Conservation (phyloP, 2,797 vertebrate genomes). For the Huso huso region DNA sequence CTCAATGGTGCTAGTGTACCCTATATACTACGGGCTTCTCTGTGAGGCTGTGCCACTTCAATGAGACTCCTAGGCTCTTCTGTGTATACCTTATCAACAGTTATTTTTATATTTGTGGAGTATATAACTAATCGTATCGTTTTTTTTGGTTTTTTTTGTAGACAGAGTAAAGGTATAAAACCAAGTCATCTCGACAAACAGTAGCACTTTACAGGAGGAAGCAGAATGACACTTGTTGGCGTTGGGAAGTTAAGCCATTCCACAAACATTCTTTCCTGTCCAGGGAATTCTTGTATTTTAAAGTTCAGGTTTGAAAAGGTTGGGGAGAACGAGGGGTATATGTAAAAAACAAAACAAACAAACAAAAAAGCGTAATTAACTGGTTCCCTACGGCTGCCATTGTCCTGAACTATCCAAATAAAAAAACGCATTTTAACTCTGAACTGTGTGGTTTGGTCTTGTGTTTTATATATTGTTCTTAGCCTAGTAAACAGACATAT, state of each 20-base stretch:
- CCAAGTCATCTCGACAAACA: conserved; percentile 29
- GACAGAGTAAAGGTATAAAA: conserved; percentile 14
- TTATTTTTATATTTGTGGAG: conserved; percentile 37
- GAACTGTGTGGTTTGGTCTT: background rate
- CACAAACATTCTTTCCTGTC: conserved; percentile 23
- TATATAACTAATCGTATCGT: conserved; percentile 20
- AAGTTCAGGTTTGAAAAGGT: conserved; percentile 14
- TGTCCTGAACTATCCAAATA: conserved; percentile 5
- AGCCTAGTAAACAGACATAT: too few species aligned
- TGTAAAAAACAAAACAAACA: conserved; percentile 10
- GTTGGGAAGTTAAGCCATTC: conserved; percentile 28
- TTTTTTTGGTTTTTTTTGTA: background rate
- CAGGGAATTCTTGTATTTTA: conserved; percentile 22
- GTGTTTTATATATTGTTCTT: too few species aligned
- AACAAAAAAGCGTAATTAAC: conserved; percentile 8
- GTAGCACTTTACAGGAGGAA: conserved; percentile 52
- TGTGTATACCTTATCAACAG: conserved; percentile 27
- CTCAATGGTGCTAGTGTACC: too few species aligned
- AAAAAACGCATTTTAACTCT: conserved; percentile 2
- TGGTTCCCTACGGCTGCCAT: conserved; percentile 13
- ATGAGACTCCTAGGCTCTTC: conserved; percentile 16
- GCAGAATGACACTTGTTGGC: conserved; percentile 15
- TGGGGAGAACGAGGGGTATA: background rate
- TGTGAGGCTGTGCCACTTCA: conserved; percentile 16
- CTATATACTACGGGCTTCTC: background rate